Base-by-base conservation (phyloP, 2,888 invertebrate species). In the Eucera pruinosa region DNA sequence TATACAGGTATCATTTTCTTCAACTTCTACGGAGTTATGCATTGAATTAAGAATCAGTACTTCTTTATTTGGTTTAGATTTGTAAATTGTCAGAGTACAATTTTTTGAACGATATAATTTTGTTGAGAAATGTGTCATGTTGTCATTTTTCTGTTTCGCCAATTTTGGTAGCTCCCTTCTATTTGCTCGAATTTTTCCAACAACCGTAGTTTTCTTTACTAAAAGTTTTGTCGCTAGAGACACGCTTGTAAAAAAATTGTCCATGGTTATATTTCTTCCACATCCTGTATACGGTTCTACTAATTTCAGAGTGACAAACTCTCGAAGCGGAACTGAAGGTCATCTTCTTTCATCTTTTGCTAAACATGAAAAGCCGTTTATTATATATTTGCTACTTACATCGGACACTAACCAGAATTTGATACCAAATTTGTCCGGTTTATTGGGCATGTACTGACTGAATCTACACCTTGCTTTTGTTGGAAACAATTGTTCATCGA, bases 221-320 rank as follows among this genome's bases (percentile, higher is more conserved):
- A 57, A 57, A 13, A 57, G 39, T 39, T 57, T 18, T 57, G 41
- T 18, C 52, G 27, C 9, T 20, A 54, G 54, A 43, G 45, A 33
- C 30, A n/a, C 18, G 18, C 25, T 41, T 6, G 20, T 27, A 18
- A 65, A 58, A 52, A 60, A 61, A 68, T 61, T 68, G 25, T 30
- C 41, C 1, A 41, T 57, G 39, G 55, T 20, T 23, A 57, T 57
- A 41, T 57, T 41, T 41, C 55, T 57, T 20, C 55, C 23, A 57
- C 20, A 57, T 39, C 39, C 39, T 11, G 39, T 39, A 13, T 11
- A 39, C 5, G 11, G 39, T 39, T 57, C 55, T 0, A 15, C 41
- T 39, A 57, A 39, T 57, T 57, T 57, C 55, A 57, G 18, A 2
- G 39, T 41, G 39, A 57, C 55, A 57, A 39, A 39, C 11, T 39